A percentile compares a stretch with the other conserved stretches of the same genome.
These are phyloP conservation scores for Tichodroma muraria DNA, from an alignment of 2,113 vertebrate species.

Conservation along the genomic window DNA sequence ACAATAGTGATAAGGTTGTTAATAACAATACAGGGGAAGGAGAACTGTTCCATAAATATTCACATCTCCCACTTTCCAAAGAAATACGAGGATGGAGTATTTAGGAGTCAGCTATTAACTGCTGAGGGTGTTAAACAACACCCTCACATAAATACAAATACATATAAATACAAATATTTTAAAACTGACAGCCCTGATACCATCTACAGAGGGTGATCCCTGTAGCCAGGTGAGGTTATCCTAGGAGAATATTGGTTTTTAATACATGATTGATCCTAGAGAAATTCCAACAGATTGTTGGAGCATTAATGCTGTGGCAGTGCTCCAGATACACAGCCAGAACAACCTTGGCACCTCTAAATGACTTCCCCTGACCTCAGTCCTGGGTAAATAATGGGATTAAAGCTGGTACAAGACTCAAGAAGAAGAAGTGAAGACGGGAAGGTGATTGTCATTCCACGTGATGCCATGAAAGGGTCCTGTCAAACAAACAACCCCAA, in stretches of 20 bases:
- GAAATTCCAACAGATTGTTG: background rate
- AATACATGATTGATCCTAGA: background rate
- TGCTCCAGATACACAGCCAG: background rate
- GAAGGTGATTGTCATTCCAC: background rate
- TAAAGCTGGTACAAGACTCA: background rate
- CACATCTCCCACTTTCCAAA: background rate
- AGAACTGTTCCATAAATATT: background rate
- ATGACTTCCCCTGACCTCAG: background rate
- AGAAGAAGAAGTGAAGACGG: background rate
- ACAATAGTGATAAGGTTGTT: background rate
- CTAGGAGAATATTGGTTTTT: background rate
- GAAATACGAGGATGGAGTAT: background rate
- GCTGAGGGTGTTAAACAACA: background rate
- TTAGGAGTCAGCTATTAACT: background rate
- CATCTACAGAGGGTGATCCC: background rate
- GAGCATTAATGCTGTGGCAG: background rate
- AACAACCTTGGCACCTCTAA: background rate
- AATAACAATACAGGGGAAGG: background rate
- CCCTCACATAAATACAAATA: background rate
- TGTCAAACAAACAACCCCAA: background rate
- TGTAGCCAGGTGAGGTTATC: background rate
- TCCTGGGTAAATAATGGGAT: background rate
- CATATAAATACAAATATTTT: background rate
- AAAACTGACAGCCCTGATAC: background rate
- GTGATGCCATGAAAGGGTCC: background rate